Conservation (phyloP, 1,140 invertebrate species). For the Calliphora vicina region DNA sequence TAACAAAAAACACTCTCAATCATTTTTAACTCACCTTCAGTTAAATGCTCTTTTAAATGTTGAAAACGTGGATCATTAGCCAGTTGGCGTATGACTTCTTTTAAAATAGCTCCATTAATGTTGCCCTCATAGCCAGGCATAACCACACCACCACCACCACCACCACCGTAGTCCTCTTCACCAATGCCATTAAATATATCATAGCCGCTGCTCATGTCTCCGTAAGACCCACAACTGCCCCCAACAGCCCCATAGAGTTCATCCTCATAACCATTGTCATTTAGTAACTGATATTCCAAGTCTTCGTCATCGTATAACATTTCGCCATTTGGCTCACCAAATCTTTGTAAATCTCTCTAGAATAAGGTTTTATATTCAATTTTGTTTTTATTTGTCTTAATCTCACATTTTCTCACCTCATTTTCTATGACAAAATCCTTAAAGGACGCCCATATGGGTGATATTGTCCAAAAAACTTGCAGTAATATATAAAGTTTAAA, state of each 20-base stretch:
- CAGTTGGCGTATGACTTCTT: background rate
- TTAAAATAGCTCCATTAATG: background rate
- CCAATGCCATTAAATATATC: background rate
- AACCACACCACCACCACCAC: background rate
- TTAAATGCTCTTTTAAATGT: background rate
- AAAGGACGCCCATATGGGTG: conserved; percentile 41
- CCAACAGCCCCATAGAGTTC: background rate
- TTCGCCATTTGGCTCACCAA: background rate
- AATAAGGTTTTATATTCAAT: background rate
- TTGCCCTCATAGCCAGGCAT: background rate
- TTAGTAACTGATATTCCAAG: background rate
- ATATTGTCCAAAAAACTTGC: background rate
- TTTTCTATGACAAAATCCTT: conserved; percentile 51
- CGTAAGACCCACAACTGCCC: background rate
- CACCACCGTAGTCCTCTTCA: background rate
- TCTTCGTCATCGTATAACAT: background rate
- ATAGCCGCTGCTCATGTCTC: background rate
- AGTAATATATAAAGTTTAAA: background rate
- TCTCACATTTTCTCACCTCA: conserved; percentile 40
- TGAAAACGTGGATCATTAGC: background rate
- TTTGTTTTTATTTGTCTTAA: background rate
- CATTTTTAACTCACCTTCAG: background rate
- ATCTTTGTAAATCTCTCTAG: conserved; percentile 33
- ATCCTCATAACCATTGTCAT: conserved; percentile 26
- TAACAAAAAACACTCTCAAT: too few relatives aligned